Conservation (phyloP, 1,140 invertebrate species). For the Zaprionus camerounensis region DNA sequence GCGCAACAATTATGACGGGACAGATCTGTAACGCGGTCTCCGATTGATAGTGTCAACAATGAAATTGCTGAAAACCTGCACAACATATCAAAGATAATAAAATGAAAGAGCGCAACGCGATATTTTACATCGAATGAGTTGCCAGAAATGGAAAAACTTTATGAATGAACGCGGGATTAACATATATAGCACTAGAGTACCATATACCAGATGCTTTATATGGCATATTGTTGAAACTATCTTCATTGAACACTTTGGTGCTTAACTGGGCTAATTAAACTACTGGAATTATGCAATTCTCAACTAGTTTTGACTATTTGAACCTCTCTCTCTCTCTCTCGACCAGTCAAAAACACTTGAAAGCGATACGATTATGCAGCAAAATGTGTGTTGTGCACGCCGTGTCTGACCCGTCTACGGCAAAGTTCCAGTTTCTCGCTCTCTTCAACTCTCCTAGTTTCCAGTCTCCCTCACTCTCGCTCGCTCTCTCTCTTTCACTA, state of each 20-base stretch:
- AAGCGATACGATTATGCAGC: constrained; percentile 82
- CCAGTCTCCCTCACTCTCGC: constrained; percentile 8
- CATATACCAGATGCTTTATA: not conserved
- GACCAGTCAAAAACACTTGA: constrained; percentile 65
- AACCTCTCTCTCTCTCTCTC: not conserved
- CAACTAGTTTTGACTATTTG: constrained; percentile 53
- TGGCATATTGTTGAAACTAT: constrained; percentile 21
- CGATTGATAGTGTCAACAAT: constrained; percentile 72
- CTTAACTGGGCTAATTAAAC: constrained; percentile 59
- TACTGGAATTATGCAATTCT: constrained; percentile 64
- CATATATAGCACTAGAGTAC: constrained; percentile 1
- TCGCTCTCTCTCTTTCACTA: constrained; percentile 14
- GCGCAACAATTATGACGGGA: constrained; percentile 79
- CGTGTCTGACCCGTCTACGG: constrained; percentile 45
- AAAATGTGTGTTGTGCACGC: constrained; percentile 41
- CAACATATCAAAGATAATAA: not conserved
- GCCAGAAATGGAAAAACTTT: constrained; percentile 37
- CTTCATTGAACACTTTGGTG: constrained; percentile 1
- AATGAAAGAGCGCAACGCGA: not conserved
- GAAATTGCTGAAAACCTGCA: constrained; percentile 62
- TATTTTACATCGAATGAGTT: constrained; percentile 34
- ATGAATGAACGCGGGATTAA: constrained; percentile 57
- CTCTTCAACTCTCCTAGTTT: constrained; percentile 30
- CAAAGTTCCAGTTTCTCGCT: constrained; percentile 9
- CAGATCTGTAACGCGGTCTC: constrained; percentile 50